Conservation (phyloP, 2,888 invertebrate species). For the Dicranocentrus wangi region DNA sequence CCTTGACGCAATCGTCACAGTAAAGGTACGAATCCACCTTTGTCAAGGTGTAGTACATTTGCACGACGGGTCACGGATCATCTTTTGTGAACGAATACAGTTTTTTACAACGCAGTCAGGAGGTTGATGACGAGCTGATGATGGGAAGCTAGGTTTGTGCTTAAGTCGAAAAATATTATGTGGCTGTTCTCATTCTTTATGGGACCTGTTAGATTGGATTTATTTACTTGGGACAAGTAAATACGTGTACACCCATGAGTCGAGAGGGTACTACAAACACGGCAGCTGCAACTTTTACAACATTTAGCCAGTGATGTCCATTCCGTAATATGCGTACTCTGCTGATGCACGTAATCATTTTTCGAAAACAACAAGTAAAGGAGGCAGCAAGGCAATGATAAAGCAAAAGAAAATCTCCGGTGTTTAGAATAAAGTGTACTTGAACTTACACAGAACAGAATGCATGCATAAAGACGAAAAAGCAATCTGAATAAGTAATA, state of each 20-base stretch:
- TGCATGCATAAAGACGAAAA: neutral
- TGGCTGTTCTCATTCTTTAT: conserved; percentile 7
- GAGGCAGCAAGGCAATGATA: neutral
- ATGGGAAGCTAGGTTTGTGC: conserved; percentile 5
- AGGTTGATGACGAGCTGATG: conserved; percentile 28
- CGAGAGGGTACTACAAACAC: neutral
- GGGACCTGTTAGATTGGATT: conserved; percentile 31
- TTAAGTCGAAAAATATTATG: conserved; percentile 22
- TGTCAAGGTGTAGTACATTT: neutral
- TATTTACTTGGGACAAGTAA: conserved; percentile 21
- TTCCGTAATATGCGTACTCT: neutral
- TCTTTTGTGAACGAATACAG: no score
- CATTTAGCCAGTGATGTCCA: neutral
- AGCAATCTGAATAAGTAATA: neutral
- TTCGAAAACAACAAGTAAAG: conserved; percentile 9
- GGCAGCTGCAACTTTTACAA: conserved; percentile 16
- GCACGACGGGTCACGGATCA: neutral
- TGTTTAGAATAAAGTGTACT: neutral
- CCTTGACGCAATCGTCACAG: neutral
- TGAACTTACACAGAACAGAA: no score
- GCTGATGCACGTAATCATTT: conserved; percentile 25
- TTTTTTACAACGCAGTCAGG: no score
- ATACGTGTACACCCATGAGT: conserved; percentile 1
- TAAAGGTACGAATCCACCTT: neutral
- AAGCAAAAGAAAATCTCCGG: conserved; percentile 1